Evolutionary conservation across 2,888 invertebrate genomes (phyloP).

Genomic region (Epistrophe grossulariae): DNA sequence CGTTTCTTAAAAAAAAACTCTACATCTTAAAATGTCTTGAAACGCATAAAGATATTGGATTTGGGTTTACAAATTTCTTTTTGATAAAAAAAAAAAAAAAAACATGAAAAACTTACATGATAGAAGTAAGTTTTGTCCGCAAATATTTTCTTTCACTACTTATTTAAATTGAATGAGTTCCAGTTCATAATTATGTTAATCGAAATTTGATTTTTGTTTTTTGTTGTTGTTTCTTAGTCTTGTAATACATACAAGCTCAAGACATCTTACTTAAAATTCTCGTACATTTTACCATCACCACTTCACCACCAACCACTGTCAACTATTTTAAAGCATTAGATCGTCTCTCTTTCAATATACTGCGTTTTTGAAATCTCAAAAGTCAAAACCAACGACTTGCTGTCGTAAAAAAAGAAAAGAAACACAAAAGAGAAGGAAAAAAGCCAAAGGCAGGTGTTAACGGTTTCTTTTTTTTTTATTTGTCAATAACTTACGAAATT

Average conservation of each 20-base stretch:
- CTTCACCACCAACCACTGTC: constrained; percentile 70
- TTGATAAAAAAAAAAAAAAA: not conserved
- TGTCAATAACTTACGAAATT: constrained; percentile 42
- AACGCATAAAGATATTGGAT: not conserved
- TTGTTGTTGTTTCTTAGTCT: constrained; percentile 2
- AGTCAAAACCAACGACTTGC: constrained; percentile 16
- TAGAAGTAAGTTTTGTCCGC: not conserved
- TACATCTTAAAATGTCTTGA: not conserved
- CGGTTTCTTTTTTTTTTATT: constrained; percentile 73
- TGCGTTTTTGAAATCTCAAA: constrained; percentile 41
- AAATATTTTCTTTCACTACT: not conserved
- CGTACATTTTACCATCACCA: constrained; percentile 63
- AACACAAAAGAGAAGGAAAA: constrained; percentile 68
- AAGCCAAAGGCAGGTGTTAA: constrained; percentile 82
- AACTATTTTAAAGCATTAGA: constrained; percentile 22
- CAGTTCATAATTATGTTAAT: no score
- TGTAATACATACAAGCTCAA: not conserved
- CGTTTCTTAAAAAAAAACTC: no score
- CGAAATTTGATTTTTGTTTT: constrained; percentile 15
- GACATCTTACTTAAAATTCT: not conserved
- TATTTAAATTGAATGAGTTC: not conserved
- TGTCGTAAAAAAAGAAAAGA: constrained; percentile 48
- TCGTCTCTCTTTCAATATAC: constrained; percentile 35
- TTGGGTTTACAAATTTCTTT: not conserved
- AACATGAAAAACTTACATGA: not conserved